Base-by-base conservation (phyloP, 1,140 invertebrate species). In the Oreohelix idahoensis region DNA sequence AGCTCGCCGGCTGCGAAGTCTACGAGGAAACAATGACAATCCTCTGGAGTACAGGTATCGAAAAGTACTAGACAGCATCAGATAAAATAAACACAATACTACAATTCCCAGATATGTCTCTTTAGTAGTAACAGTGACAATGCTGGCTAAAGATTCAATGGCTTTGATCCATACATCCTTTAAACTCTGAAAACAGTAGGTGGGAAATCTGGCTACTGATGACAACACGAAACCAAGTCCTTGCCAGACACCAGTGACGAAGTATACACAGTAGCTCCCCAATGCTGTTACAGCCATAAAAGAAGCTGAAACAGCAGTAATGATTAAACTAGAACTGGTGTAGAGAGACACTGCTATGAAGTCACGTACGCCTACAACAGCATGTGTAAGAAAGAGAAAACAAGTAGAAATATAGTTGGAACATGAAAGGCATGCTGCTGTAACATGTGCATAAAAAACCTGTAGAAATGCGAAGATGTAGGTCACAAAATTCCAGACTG, bases 41-140 rank as follows among this genome's bases (percentile, higher is more conserved):
- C 86, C 84, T 58, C 53, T 69, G 29, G 26, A 66, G 36, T 58
- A 70, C 39, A 84, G 17, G 49, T 83, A 85, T 35, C 58, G 53
- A 23, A 86, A 13, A 36, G 79, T 23, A 35, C 80, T 86, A 20
- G 81, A 80, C 1, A 85, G 5, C 49, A 42, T 58, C 8, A 86
- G 58, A 71, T 85, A 85, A 32, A 83, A 35, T 10, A 84, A 63
- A 76, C 81, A 81, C 49, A 85, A 79, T 29, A 86, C 71, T 26
- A 79, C 35, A 23, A 87, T 63, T 26, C 85, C 87, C 0, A 88
- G 42, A 66, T 84, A 88, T 15, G 84, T 83, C 70, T 88, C 86
- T 29, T 83, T 84, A 13, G 58, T 78, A 38, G 78, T 66, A 13
- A 79, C 53, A 13, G 75, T 83, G 29, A 85, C 75, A 4, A 58